These are phyloP conservation scores for Pheosia tremula DNA, from an alignment of 2,888 invertebrate genomes.

Conservation along the genomic window DNA sequence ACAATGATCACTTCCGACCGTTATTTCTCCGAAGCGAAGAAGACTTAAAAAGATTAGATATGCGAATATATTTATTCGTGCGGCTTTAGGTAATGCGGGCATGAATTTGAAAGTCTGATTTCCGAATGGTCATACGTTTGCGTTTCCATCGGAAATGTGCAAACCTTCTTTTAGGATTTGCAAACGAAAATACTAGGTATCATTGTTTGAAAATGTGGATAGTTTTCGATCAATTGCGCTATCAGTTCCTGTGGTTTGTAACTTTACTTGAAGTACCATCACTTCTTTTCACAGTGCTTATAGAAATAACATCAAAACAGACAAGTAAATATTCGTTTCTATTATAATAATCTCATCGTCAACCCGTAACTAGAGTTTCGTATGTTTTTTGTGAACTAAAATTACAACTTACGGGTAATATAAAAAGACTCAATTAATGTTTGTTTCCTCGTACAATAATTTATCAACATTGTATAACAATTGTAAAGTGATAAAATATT, in stretches of 20 bases:
- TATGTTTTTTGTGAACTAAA: no score
- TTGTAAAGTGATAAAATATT: no score
- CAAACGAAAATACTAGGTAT: neutral
- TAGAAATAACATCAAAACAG: no score
- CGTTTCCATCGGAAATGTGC: neutral
- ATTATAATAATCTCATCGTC: no score
- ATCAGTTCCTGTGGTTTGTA: neutral
- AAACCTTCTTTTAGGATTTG: neutral
- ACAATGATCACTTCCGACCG: neutral
- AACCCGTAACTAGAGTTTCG: no score
- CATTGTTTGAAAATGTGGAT: neutral
- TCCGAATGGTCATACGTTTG: conserved; percentile 4
- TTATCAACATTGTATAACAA: no score
- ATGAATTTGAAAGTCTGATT: conserved; percentile 5
- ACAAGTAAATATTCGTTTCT: no score
- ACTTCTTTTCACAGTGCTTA: no score
- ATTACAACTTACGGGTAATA: no score
- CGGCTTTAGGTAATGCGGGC: neutral
- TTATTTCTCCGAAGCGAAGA: neutral
- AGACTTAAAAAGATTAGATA: conserved; percentile 1
- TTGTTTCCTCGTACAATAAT: no score
- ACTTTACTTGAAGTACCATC: neutral
- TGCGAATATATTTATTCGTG: conserved; percentile 6
- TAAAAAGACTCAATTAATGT: no score
- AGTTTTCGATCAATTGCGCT: no score